Evolutionary conservation across 2,888 invertebrate species (phyloP), one percentile per base, ranked within the genome.

Genomic region (Latrodectus hesperus): DNA sequence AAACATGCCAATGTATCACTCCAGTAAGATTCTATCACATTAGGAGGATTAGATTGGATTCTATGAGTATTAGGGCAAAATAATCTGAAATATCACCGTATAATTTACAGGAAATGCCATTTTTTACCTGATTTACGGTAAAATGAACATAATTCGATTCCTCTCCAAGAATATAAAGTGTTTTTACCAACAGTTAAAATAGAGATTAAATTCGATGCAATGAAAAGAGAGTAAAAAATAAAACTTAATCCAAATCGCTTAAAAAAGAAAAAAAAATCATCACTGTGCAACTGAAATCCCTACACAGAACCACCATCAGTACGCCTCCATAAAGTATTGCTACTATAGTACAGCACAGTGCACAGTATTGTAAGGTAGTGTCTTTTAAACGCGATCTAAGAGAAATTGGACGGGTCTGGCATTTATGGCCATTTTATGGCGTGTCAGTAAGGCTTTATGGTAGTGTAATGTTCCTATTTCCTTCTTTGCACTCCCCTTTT

Each of bases 371-470:
- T 75, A 80, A 75, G 80, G 74, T 79, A 38, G 52, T 82, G 84
- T 85, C 72, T 74, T 86, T 70, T 67, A 81, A 86, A 72, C 77
- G 87, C 81, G 77, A 82, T 87, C 77, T 55, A 70, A 77, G 82
- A 78, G 78, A 82, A 87, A 87, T 87, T 87, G 82, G 87, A 87
- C 77, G 77, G 76, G 79, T 60, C 75, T 88, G 88, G 88, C 88
- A 88, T 88, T 88, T 88, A 84, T 88, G 83, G 88, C 75, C 84
- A 17, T 88, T 88, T 88, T 88, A 88, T 88, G 79, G 83, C 88
- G 83, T 84, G 88, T 88, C 83, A 88, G 79, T 75, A 83, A 88
- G 78, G 84, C 78, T 88, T 88, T 88, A 88, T 83, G 84, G 83
- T 80, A 83, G 88, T 88, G 87, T 82, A 87, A 87, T 87, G 87